These are phyloP conservation scores for Actinostola sp. DNA, from an alignment of 92 coral and sea anemone genomes.

Conservation along the genomic window DNA sequence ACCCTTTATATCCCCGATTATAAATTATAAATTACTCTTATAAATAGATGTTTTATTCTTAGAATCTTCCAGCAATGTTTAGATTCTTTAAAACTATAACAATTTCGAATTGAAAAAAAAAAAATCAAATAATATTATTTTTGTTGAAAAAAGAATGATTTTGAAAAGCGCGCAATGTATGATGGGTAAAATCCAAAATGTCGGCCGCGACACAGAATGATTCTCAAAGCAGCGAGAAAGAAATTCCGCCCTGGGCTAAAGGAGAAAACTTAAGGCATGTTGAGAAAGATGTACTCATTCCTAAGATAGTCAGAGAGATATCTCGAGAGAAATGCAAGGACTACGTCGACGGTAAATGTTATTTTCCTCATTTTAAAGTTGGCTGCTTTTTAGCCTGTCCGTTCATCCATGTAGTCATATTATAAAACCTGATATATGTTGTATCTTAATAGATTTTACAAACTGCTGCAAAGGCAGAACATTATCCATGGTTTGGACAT, in stretches of 20 bases:
- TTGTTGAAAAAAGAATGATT: background rate
- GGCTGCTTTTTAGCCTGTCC: no score
- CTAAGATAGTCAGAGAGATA: conserved; percentile 87
- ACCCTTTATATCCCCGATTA: background rate
- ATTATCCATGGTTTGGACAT: conserved; percentile 80
- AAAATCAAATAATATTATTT: background rate
- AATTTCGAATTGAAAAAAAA: background rate
- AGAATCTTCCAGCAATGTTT: background rate
- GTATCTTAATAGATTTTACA: conserved; percentile 2
- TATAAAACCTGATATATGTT: background rate
- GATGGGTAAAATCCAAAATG: conserved; percentile 55
- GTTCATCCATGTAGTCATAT: background rate
- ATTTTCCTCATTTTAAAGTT: background rate
- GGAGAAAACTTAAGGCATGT: conserved; percentile 82
- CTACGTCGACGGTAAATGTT: conserved; percentile 68
- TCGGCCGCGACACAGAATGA: conserved; percentile 25
- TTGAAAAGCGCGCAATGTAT: conserved; percentile 25
- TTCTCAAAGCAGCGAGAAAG: background rate
- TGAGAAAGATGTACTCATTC: conserved; percentile 92
- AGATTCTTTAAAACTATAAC: background rate
- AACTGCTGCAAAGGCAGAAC: conserved; percentile 92
- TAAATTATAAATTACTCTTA: background rate
- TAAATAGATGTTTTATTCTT: no score
- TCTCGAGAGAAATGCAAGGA: conserved; percentile 86
- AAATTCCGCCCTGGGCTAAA: conserved; percentile 86